Percentiles rank a stretch among this genome's conserved stretches.
Conservation (phyloP, 2,797 vertebrate genomes). For the Sebastes alutus region DNA sequence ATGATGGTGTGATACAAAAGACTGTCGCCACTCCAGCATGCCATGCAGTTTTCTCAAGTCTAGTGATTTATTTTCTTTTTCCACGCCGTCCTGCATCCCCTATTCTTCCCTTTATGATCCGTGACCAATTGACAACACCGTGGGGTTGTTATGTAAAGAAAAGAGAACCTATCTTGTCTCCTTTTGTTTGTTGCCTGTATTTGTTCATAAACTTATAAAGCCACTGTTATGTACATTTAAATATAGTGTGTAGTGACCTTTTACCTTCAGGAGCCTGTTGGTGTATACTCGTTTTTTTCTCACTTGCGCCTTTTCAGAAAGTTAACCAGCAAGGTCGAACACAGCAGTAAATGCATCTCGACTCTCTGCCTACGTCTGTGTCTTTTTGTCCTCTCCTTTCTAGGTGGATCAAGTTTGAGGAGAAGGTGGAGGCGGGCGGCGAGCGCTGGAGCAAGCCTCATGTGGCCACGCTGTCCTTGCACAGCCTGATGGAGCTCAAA, state of each 20-base stretch:
- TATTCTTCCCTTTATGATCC: constrained; percentile 3
- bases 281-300: neutral
- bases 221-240: neutral
- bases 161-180: constrained; percentile 38
- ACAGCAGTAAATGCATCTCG: neutral
- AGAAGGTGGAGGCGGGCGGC: constrained; percentile 96
- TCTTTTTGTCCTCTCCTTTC: neutral
- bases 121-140: constrained; percentile 48
- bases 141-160: constrained; percentile 54
- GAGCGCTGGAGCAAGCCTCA: constrained; percentile 99
- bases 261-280: neutral
- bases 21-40: neutral
- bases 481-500: constrained; percentile 94
- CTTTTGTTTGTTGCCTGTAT: constrained; percentile 30
- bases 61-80: constrained; percentile 26
- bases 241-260: constrained; percentile 14
- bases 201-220: constrained; percentile 13
- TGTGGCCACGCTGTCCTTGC: constrained; percentile 87
- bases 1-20: neutral
- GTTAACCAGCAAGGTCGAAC: neutral
- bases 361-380: neutral
- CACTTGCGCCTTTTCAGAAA: neutral
- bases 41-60: neutral
- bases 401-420: constrained; percentile 99
- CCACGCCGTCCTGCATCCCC: constrained; percentile 8